Evolutionary conservation across 2,888 invertebrate genomes (phyloP).

Genomic region (Chouioia cunea): DNA sequence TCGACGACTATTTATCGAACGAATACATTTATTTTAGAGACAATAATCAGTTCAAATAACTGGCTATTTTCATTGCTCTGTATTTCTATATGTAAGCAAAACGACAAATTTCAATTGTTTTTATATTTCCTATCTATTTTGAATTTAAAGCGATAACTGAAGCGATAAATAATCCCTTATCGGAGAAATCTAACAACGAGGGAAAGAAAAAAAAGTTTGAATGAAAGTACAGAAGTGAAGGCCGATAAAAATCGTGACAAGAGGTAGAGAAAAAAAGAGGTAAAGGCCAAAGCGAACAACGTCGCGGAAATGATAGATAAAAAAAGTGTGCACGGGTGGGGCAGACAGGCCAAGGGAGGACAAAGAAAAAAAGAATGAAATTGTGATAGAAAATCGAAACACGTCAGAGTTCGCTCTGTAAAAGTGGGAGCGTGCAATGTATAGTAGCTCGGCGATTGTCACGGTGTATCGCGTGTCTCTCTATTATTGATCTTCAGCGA

Average conservation of each 20-base stretch:
- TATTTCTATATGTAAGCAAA: no score
- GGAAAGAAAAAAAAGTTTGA: constrained; percentile 2
- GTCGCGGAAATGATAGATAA: constrained; percentile 42
- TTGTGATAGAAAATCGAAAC: constrained; percentile 47
- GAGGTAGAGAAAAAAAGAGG: constrained; percentile 11
- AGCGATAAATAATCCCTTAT: constrained; percentile 18
- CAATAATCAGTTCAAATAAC: neutral
- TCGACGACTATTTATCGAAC: neutral
- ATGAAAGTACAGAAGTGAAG: constrained; percentile 10
- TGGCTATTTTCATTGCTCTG: neutral
- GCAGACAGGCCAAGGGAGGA: constrained; percentile 22
- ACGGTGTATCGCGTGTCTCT: constrained; percentile 46
- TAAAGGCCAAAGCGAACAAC: constrained; percentile 17
- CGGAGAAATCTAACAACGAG: neutral
- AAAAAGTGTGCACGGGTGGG: constrained; percentile 23
- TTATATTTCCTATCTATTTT: neutral
- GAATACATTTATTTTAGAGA: neutral
- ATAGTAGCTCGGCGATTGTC: constrained; percentile 27
- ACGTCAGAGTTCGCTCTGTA: constrained; percentile 40
- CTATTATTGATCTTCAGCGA: constrained; percentile 40
- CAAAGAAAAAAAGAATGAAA: constrained; percentile 12
- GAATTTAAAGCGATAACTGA: constrained; percentile 2
- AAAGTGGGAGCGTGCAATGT: constrained; percentile 32
- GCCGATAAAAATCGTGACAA: constrained; percentile 36
- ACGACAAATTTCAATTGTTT: constrained; percentile 7